Conservation (phyloP, 2,888 invertebrate species). For the Formica aserva region DNA sequence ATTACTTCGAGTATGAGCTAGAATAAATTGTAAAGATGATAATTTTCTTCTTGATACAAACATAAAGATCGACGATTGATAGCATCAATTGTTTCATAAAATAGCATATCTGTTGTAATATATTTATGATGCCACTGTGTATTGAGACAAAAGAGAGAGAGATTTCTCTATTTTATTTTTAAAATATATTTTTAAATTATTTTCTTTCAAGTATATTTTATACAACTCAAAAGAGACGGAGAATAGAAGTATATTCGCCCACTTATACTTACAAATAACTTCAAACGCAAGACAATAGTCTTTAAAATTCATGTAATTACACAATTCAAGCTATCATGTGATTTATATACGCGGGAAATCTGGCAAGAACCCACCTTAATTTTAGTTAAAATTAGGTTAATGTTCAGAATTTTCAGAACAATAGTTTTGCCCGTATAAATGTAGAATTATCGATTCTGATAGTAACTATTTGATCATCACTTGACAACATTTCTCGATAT, state of each 20-base stretch:
- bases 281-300: slow-evolving; percentile 61
- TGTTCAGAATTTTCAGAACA: slow-evolving; percentile 46
- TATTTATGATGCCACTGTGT: neutral
- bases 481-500: slow-evolving; percentile 53
- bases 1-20: slow-evolving; percentile 13
- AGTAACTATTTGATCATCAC: slow-evolving; percentile 42
- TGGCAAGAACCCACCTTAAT: slow-evolving; percentile 65
- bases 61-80: neutral
- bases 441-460: slow-evolving; percentile 47
- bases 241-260: slow-evolving; percentile 59
- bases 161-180: neutral
- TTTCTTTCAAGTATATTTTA: slow-evolving; percentile 42
- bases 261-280: slow-evolving; percentile 58
- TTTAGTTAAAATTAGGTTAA: slow-evolving; percentile 64
- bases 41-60: slow-evolving; percentile 11
- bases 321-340: slow-evolving; percentile 63
- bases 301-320: slow-evolving; percentile 52
- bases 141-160: neutral
- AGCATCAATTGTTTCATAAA: slow-evolving; percentile 1
- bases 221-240: slow-evolving; percentile 46
- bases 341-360: slow-evolving; percentile 42
- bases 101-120: neutral
- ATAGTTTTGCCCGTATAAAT: slow-evolving; percentile 51
- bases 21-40: slow-evolving; percentile 30
- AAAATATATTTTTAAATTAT: neutral